phyloP scores from a whole-genome alignment of 2,888 invertebrate genomes.

The Rhingia campestris region DNA sequence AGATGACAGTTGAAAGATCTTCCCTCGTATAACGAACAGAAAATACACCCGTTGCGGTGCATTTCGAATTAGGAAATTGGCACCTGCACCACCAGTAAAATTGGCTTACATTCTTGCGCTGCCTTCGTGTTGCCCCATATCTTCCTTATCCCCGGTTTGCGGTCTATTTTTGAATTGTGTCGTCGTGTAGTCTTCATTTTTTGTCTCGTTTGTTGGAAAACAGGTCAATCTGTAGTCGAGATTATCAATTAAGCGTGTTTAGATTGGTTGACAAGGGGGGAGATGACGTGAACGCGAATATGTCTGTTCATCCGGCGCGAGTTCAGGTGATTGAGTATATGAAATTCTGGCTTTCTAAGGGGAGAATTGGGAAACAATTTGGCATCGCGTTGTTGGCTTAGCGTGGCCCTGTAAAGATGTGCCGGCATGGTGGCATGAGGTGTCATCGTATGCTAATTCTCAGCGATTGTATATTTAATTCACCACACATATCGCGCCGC shows the following conservation, averaged over 20 bases:
- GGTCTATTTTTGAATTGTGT: constrained; percentile 49
- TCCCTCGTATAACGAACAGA: constrained; percentile 31
- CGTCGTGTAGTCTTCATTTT: neutral
- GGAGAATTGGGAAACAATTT: constrained; percentile 60
- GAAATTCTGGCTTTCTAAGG: constrained; percentile 10
- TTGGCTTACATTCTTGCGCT: constrained; percentile 54
- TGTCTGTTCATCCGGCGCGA: constrained; percentile 43
- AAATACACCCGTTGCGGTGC: constrained; percentile 31
- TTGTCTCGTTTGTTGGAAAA: constrained; percentile 16
- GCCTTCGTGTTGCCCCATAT: constrained; percentile 37
- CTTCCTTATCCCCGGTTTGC: constrained; percentile 38
- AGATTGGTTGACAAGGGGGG: constrained; percentile 38
- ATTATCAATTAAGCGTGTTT: constrained; percentile 58
- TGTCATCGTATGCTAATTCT: constrained; percentile 45
- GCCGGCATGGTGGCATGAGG: constrained; percentile 51
- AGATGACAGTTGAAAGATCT: constrained; percentile 64
- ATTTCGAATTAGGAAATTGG: constrained; percentile 62
- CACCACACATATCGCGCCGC: constrained; percentile 29
- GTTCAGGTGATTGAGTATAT: constrained; percentile 37
- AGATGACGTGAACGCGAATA: constrained; percentile 13
- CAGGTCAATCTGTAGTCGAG: constrained; percentile 48
- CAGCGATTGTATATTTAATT: constrained; percentile 40
- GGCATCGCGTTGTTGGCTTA: constrained; percentile 40
- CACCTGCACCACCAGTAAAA: constrained; percentile 49
- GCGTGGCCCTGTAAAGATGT: constrained; percentile 13